These are phyloP conservation scores for Palythoa heliodiscus DNA, from an alignment of 92 coral and sea anemone species.

Conservation along the genomic window DNA sequence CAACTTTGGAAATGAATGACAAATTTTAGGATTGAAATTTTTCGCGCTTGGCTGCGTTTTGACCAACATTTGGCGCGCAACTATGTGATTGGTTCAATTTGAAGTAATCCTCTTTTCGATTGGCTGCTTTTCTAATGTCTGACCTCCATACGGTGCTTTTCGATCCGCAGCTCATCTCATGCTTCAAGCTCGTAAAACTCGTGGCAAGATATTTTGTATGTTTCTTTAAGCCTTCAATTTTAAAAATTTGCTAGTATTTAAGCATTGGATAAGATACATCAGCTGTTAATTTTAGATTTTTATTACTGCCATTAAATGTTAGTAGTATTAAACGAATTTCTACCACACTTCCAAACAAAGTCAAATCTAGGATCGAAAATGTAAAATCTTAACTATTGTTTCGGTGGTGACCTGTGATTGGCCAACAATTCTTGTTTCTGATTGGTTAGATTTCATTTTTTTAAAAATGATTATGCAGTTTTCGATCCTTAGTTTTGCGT, in stretches of 20 bases:
- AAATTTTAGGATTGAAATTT: slow-evolving; percentile 4
- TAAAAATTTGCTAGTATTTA: neutral
- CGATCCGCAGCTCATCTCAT: neutral
- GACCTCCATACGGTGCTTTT: neutral
- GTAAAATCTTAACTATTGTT: neutral
- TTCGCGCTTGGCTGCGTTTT: slow-evolving; percentile 3
- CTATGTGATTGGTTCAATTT: slow-evolving; percentile 9
- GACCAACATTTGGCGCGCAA: neutral
- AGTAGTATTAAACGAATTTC: neutral
- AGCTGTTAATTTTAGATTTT: neutral
- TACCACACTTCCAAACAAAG: neutral
- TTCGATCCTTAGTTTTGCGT: slow-evolving; percentile 8
- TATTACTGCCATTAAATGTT: neutral
- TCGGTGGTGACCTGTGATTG: neutral
- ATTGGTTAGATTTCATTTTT: neutral
- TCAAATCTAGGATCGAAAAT: neutral
- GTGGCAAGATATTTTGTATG: neutral
- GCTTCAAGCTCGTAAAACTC: neutral
- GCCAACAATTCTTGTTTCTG: neutral
- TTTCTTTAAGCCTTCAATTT: neutral
- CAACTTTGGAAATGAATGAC: neutral
- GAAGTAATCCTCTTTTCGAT: neutral
- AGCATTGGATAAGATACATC: too few relatives aligned
- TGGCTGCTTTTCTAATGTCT: neutral
- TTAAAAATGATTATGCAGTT: neutral